phyloP scores from a whole-genome alignment of 2,113 vertebrate species.

The human (Homo sapiens) region DNA sequence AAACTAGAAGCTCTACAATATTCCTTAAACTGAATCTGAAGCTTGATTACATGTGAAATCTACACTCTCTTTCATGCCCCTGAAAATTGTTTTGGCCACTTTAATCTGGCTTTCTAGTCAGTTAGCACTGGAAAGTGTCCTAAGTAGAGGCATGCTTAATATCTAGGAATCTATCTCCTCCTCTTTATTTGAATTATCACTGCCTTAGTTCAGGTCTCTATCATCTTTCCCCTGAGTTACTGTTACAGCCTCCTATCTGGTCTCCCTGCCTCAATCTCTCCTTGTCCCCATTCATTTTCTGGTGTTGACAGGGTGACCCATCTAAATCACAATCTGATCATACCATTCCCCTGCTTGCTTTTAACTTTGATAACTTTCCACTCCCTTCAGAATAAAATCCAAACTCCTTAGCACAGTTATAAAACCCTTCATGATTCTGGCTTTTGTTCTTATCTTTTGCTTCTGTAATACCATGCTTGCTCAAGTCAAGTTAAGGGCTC shows the following conservation, averaged over 20 bases:
- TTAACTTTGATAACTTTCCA: neutral
- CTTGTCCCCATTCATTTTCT: neutral
- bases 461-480: neutral
- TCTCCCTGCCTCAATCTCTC: neutral
- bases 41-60: neutral
- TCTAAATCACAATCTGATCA: neutral
- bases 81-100: neutral
- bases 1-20: neutral
- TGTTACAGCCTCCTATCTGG: neutral
- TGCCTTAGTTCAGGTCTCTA: neutral
- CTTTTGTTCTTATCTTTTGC: neutral
- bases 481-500: neutral
- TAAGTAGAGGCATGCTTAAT: neutral
- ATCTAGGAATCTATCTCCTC: neutral
- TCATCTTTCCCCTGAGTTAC: neutral
- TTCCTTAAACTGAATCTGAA: neutral
- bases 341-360: neutral
- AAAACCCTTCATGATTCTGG: neutral
- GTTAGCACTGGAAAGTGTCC: neutral
- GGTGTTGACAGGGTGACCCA: neutral
- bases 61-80: neutral
- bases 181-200: neutral
- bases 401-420: neutral
- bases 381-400: neutral
- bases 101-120: neutral